These are phyloP conservation scores for Meloidogyne hapla DNA, from an alignment of 1,140 invertebrate genomes.

Conservation along the genomic window DNA sequence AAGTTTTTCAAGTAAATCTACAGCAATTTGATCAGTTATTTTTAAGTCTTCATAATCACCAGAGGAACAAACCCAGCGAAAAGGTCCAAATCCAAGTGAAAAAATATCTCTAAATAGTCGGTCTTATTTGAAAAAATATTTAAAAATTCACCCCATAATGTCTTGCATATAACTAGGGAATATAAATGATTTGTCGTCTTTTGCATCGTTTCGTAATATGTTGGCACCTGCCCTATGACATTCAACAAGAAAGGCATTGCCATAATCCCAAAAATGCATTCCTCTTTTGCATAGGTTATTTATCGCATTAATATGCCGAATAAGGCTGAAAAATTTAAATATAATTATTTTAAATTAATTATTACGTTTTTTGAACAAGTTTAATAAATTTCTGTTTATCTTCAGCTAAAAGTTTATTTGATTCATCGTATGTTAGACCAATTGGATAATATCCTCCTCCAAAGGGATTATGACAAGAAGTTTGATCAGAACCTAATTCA, in stretches of 20 bases:
- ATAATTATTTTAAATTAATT: not conserved
- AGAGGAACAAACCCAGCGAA: constrained; percentile 74
- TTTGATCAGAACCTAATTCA: constrained; percentile 74
- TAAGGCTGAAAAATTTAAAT: constrained; percentile 65
- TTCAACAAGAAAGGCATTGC: constrained; percentile 74
- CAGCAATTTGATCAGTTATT: constrained; percentile 71
- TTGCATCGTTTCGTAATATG: constrained; percentile 58
- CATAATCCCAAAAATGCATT: constrained; percentile 75
- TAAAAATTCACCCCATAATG: constrained; percentile 71
- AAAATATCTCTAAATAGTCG: constrained; percentile 70
- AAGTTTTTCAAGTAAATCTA: constrained; percentile 68
- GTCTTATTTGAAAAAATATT: not conserved
- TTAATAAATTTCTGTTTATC: constrained; percentile 69
- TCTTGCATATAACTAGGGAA: constrained; percentile 75
- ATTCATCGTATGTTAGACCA: constrained; percentile 67
- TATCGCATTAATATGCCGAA: constrained; percentile 71
- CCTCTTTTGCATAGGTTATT: constrained; percentile 69
- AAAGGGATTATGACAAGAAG: constrained; percentile 73
- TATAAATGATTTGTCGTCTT: constrained; percentile 67
- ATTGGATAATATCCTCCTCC: constrained; percentile 73
- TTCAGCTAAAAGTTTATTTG: constrained; percentile 67
- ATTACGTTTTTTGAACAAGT: constrained; percentile 70
- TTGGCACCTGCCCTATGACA: constrained; percentile 70
- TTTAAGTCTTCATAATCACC: constrained; percentile 68
- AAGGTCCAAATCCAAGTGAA: constrained; percentile 75